These are phyloP conservation scores for Hydrotaea diabolus DNA, from an alignment of 2,888 invertebrate species.

Conservation along the genomic window DNA sequence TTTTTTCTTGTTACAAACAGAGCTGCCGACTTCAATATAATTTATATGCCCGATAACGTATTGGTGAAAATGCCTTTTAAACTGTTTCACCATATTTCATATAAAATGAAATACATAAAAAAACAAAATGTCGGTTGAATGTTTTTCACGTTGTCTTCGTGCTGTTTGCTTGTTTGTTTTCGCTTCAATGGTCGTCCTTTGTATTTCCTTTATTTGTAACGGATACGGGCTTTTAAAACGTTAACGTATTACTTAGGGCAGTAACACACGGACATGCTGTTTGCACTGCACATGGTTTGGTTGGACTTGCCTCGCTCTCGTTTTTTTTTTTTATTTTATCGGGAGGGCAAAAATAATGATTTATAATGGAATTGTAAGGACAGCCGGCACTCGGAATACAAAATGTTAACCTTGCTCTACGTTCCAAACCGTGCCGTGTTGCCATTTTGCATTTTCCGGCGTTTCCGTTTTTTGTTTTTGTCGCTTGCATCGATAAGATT, in stretches of 20 bases:
- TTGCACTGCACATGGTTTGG: not conserved
- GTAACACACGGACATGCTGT: slow-evolving; percentile 6
- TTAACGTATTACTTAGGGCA: slow-evolving; percentile 43
- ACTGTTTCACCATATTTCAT: slow-evolving; percentile 6
- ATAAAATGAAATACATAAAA: too few species aligned
- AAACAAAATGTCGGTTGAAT: not conserved
- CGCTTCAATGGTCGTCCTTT: not conserved
- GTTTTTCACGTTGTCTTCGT: slow-evolving; percentile 1
- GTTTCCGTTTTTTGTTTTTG: slow-evolving; percentile 9
- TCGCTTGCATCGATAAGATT: slow-evolving; percentile 35
- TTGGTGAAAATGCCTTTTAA: slow-evolving; percentile 28
- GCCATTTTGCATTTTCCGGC: slow-evolving; percentile 46
- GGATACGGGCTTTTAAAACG: slow-evolving; percentile 58
- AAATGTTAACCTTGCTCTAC: slow-evolving; percentile 22
- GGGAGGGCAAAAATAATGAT: slow-evolving; percentile 59
- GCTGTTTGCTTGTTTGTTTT: not conserved
- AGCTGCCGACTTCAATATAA: not conserved
- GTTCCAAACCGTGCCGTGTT: not conserved
- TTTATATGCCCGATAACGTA: slow-evolving; percentile 23
- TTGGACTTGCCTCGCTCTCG: too few species aligned
- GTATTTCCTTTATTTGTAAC: slow-evolving; percentile 56
- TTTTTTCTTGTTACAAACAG: not conserved
- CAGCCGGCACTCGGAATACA: slow-evolving; percentile 35
- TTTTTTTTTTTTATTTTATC: not conserved
- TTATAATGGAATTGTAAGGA: slow-evolving; percentile 61